Evolutionary conservation across 2,113 vertebrate genomes (phyloP).

Genomic region (Corvus moneduloides): DNA sequence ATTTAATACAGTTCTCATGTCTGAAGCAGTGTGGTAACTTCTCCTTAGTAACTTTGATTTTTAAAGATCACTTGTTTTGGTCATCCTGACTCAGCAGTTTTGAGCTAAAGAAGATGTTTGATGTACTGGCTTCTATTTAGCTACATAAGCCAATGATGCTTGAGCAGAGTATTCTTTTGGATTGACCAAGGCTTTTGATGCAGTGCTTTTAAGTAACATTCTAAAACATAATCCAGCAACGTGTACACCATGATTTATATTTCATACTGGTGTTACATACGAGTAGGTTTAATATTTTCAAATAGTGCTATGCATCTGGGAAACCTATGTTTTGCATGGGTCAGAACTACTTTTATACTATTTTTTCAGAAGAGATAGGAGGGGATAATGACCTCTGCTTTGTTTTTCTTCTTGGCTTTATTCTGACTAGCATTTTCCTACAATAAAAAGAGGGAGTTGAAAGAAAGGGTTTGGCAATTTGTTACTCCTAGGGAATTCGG

Average conservation of each 20-base stretch:
- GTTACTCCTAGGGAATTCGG: not conserved
- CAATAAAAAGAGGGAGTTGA: not conserved
- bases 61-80: not conserved
- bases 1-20: not conserved
- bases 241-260: not conserved
- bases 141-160: not conserved
- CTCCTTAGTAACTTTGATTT: not conserved
- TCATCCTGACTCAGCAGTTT: not conserved
- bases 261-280: not conserved
- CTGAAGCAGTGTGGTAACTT: not conserved
- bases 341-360: conserved; percentile 22
- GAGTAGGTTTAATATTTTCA: conserved; percentile 9
- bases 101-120: not conserved
- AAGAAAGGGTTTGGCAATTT: not conserved
- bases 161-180: not conserved
- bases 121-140: not conserved
- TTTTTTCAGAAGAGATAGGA: not conserved
- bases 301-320: not conserved
- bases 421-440: not conserved
- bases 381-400: not conserved
- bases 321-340: not conserved
- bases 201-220: not conserved
- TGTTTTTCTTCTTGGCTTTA: not conserved
- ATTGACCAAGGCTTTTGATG: not conserved
- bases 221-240: not conserved